A percentile compares a stretch with the other conserved stretches of the same genome.
Conservation (phyloP, 2,113 vertebrate genomes). For the Sigmodon hispidus region DNA sequence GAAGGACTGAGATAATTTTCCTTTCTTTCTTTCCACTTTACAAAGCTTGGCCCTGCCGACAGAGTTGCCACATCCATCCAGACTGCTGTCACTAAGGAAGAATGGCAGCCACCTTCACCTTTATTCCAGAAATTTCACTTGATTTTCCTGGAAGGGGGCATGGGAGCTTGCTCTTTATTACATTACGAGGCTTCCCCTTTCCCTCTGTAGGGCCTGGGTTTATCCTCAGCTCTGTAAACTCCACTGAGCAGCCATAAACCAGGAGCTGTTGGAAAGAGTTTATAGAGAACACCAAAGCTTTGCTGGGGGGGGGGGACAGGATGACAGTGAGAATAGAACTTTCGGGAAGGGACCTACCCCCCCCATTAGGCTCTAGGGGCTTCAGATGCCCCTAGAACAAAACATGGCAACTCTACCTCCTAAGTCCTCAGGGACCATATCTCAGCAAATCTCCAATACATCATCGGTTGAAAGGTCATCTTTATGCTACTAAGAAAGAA, state of each 20-base stretch:
- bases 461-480: not conserved
- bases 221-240: constrained; percentile 41
- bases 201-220: constrained; percentile 9
- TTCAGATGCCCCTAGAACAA: not conserved
- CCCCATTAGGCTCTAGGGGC: not conserved
- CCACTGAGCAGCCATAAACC: constrained; percentile 48
- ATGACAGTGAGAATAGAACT: not conserved
- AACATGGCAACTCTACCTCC: not conserved
- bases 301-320: not conserved
- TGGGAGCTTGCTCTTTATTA: constrained; percentile 46
- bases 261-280: constrained; percentile 21
- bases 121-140: constrained; percentile 53
- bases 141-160: constrained; percentile 55
- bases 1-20: too few relatives aligned
- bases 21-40: accelerated
- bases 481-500: constrained; percentile 65
- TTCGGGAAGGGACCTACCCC: not conserved
- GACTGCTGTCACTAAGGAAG: constrained; percentile 6
- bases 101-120: constrained; percentile 50
- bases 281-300: not conserved
- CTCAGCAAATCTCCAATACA: not conserved
- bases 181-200: not conserved
- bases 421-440: not conserved
- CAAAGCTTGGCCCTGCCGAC: not conserved
- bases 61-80: not conserved